Percentiles rank a stretch among this genome's conserved stretches.
phyloP scores from a whole-genome alignment of 2,797 vertebrate species.

The Linurgus olivaceus region DNA sequence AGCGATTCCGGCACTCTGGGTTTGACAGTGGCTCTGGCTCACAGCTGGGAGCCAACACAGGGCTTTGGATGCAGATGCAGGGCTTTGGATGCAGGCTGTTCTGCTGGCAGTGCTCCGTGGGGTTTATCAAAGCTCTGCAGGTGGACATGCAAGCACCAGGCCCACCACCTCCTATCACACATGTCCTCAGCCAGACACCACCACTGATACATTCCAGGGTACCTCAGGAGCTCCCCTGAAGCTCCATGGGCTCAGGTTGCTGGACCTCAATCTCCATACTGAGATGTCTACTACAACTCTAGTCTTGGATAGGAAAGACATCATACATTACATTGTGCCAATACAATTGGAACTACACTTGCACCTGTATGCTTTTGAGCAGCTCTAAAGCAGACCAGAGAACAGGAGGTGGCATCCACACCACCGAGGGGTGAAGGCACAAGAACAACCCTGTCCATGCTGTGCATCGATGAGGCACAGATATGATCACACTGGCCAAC shows the following conservation, averaged over 20 bases:
- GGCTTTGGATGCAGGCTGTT: background rate
- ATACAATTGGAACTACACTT: background rate
- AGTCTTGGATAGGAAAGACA: background rate
- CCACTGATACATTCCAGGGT: background rate
- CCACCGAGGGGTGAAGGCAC: background rate
- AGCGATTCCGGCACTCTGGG: accelerated
- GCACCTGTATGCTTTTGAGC: accelerated
- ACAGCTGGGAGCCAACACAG: accelerated
- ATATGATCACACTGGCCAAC: accelerated
- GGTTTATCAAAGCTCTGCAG: background rate
- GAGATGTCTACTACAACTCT: background rate
- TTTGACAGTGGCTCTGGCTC: background rate
- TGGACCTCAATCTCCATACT: background rate
- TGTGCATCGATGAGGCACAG: background rate
- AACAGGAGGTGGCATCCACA: background rate
- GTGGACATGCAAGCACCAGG: background rate
- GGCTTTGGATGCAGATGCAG: background rate
- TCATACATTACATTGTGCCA: accelerated
- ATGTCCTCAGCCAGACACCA: background rate
- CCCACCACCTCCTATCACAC: background rate
- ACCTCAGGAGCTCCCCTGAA: background rate
- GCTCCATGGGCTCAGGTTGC: background rate
- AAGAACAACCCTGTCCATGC: accelerated
- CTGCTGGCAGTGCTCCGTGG: background rate
- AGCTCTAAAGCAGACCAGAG: background rate